Percentiles rank a stretch among this genome's conserved stretches.
These are phyloP conservation scores for Papilio glaucus DNA, from an alignment of 1,140 invertebrate species.

Conservation along the genomic window DNA sequence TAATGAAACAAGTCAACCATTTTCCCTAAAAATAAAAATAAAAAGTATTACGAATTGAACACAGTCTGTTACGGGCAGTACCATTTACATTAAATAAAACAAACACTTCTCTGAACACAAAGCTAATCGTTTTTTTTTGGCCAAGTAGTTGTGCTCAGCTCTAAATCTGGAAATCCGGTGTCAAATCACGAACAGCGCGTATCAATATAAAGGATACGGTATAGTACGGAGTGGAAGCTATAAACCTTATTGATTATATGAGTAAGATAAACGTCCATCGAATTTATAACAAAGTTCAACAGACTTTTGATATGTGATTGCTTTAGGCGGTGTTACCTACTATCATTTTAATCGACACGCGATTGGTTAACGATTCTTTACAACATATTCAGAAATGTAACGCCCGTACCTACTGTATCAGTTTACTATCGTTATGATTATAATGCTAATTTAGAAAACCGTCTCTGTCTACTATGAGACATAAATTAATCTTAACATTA, in stretches of 20 bases:
- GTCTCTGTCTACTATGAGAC: no score
- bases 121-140: neutral
- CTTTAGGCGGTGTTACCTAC: neutral
- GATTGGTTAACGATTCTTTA: neutral
- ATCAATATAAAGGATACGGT: constrained; percentile 10
- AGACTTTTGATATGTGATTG: constrained; percentile 5
- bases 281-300: constrained; percentile 24
- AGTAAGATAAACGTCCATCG: constrained; percentile 2
- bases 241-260: constrained; percentile 14
- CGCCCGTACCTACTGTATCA: no score
- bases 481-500: no score
- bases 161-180: constrained; percentile 23
- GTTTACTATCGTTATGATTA: neutral
- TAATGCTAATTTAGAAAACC: no score
- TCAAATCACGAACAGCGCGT: neutral
- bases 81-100: constrained; percentile 3
- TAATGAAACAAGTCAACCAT: neutral
- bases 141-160: neutral
- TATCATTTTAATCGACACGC: neutral
- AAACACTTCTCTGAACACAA: constrained; percentile 10
- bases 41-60: neutral
- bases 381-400: neutral
- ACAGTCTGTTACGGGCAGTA: neutral
- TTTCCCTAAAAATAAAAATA: neutral
- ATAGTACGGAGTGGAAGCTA: neutral